Percentiles rank a stretch among this genome's conserved stretches.
Conservation (phyloP, 1,140 invertebrate genomes). For the Zeugodacus cucurbitae region DNA sequence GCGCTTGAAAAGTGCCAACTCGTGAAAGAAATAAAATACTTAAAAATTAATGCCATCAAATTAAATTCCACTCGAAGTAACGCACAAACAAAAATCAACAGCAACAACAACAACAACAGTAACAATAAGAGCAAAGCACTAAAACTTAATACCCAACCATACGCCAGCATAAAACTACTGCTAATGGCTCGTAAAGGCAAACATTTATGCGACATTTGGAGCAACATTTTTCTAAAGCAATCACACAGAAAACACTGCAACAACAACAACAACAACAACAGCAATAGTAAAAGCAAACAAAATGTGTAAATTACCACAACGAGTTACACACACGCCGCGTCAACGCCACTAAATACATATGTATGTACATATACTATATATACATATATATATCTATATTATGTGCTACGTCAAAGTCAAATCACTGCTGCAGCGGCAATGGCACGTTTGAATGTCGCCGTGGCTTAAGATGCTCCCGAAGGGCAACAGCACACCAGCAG, state of each 20-base stretch:
- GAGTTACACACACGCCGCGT: not conserved
- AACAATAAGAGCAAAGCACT: not conserved
- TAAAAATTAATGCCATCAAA: not conserved
- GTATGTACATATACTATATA: not conserved
- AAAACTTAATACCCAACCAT: not conserved
- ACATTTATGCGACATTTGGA: slow-evolving; percentile 29
- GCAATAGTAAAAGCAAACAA: slow-evolving; percentile 1
- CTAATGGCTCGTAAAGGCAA: slow-evolving; percentile 11
- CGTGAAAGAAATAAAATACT: not conserved
- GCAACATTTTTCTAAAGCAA: not conserved
- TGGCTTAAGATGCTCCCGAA: slow-evolving; percentile 17
- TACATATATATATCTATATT: not conserved
- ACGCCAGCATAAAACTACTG: not conserved
- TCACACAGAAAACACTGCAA: not conserved
- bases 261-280: not conserved
- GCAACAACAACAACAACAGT: no score
- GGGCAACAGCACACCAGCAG: not conserved
- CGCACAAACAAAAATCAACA: not conserved
- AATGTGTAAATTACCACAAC: slow-evolving; percentile 27
- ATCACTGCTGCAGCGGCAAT: not conserved
- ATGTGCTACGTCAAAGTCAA: not conserved
- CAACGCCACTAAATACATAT: no score
- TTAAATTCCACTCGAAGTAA: not conserved
- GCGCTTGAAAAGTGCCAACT: not conserved
- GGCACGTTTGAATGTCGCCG: slow-evolving; percentile 5